These are phyloP conservation scores for Lytechinus variegatus DNA, from an alignment of 35 echinoderm and acorn worm species.

Conservation along the genomic window DNA sequence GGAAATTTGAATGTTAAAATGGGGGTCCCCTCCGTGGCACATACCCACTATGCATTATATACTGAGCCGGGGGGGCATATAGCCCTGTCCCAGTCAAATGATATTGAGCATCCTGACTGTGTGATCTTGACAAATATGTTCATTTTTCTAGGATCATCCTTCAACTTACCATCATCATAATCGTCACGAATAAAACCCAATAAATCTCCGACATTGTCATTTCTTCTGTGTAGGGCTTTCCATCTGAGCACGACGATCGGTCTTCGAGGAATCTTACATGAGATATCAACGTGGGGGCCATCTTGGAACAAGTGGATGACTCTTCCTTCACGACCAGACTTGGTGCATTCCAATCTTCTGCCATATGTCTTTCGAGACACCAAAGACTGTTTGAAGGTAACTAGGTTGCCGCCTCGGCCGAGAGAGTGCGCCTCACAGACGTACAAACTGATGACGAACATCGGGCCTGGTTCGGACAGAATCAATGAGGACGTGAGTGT, in stretches of 20 bases:
- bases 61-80: too few species aligned
- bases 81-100: too few species aligned
- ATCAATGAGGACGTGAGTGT: not conserved
- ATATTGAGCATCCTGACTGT: too few species aligned
- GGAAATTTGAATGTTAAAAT: too few species aligned
- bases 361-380: not conserved
- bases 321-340: not conserved
- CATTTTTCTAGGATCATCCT: not conserved
- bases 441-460: not conserved
- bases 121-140: too few species aligned
- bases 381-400: not conserved
- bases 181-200: not conserved
- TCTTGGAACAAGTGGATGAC: not conserved
- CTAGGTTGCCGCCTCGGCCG: not conserved
- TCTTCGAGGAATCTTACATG: not conserved
- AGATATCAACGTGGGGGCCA: not conserved
- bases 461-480: not conserved
- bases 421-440: not conserved
- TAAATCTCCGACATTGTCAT: not conserved
- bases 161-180: not conserved
- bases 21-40: too few species aligned
- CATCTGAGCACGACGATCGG: not conserved
- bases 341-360: not conserved
- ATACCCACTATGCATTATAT: too few species aligned
- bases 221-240: not conserved